Base-by-base conservation (phyloP, 2,888 invertebrate genomes). In the Limnephilus marmoratus region DNA sequence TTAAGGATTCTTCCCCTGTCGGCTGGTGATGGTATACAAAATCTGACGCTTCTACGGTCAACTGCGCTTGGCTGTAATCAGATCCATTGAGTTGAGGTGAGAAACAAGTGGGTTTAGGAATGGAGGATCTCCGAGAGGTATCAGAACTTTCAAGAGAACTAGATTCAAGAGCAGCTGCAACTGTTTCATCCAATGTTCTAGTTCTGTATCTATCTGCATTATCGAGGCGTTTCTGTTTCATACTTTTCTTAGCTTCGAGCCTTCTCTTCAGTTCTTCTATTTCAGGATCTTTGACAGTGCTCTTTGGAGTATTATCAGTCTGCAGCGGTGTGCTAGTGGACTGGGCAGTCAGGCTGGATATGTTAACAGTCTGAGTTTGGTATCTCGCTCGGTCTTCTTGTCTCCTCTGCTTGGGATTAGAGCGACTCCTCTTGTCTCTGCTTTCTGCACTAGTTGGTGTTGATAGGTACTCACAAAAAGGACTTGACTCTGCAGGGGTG, bases 171-270 rank as follows among this genome's bases (percentile, higher is more conserved):
- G 97, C 96, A 2, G 97, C 96, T 83, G 95, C 95, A 37, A 96
- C 95, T 81, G 96, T 96, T 94, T 96, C 95, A 95, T 97, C 97
- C 34, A 98, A 95, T 0, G 98, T 97, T 94, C 97, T 97, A 3
- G 98, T 98, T 94, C 97, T 96, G 94, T 97, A 98, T 90, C 98
- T 96, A 88, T 98, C 98, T 11, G 97, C 97, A 94, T 97, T 97
- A 93, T 97, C 97, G 18, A 96, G 95, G 29, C 97, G 96, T 94
- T 96, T 96, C 94, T 97, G 97, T 94, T 96, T 96, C 93, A 95
- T 95, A 0, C 96, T 96, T 94, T 96, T 96, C 94, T 96, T 96
- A 4, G 96, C 95, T 13, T 95, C 95, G 4, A 96, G 94, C 0
- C 95, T 95, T 92, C 94, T 95, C 93, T 95, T 96, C 13, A 96